These are phyloP conservation scores for Macquaria australasica DNA, from an alignment of 2,113 vertebrate genomes.

Conservation along the genomic window DNA sequence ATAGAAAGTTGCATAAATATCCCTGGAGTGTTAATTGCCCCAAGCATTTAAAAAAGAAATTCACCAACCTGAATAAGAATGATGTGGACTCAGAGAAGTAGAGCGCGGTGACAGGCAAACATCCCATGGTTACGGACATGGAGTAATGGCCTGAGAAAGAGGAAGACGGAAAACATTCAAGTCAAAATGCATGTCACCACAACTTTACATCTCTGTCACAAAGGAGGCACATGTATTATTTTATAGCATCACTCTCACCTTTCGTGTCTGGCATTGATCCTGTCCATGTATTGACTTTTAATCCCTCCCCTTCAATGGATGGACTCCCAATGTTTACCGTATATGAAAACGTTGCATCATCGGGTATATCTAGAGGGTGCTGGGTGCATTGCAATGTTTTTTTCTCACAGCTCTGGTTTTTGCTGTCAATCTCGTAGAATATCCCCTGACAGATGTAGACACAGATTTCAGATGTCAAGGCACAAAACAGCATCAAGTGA, in stretches of 20 bases:
- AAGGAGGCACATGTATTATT: background rate
- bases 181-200: background rate
- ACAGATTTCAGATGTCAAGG: constrained; percentile 2
- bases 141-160: constrained; percentile 54
- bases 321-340: constrained; percentile 34
- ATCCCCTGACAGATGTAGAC: constrained; percentile 51
- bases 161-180: background rate
- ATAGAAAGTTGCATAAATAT: background rate
- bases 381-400: constrained; percentile 72
- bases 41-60: background rate
- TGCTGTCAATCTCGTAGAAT: constrained; percentile 82
- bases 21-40: background rate
- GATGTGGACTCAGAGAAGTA: constrained; percentile 59
- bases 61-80: constrained; percentile 66
- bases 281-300: constrained; percentile 64
- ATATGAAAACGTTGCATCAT: constrained; percentile 43
- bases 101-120: constrained; percentile 65
- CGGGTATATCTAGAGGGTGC: constrained; percentile 77
- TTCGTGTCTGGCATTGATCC: constrained; percentile 57
- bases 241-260: constrained; percentile 39
- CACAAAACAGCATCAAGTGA: background rate
- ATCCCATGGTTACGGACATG: constrained; percentile 70
- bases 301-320: constrained; percentile 72
- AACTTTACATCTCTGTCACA: background rate
- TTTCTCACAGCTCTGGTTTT: constrained; percentile 85